Conservation (phyloP, 1,140 invertebrate genomes). For the Brachionus rubens region DNA sequence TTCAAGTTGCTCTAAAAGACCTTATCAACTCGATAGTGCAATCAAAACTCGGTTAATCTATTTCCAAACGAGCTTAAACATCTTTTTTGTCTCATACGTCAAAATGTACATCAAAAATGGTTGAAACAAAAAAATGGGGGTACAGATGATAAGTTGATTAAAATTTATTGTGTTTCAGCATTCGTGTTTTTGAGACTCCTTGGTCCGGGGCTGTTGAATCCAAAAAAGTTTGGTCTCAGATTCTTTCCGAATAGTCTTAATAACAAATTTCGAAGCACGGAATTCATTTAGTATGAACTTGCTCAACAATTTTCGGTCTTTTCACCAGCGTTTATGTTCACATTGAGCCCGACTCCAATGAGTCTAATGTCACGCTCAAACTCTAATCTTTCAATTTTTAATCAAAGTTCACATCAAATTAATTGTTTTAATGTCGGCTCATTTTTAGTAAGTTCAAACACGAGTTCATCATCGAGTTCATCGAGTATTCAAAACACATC, state of each 20-base stretch:
- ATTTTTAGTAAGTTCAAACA: neutral
- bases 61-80: constrained; percentile 43
- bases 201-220: constrained; percentile 91
- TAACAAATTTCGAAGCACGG: neutral
- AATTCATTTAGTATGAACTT: constrained; percentile 16
- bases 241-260: neutral
- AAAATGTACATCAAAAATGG: constrained; percentile 31
- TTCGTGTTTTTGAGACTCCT: constrained; percentile 92
- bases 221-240: constrained; percentile 71
- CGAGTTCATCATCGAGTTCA: neutral
- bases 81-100: neutral
- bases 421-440: constrained; percentile 26
- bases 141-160: constrained; percentile 9
- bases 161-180: constrained; percentile 64
- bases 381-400: neutral
- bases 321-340: constrained; percentile 27
- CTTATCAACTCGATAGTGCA: constrained; percentile 42
- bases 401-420: constrained; percentile 11
- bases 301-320: constrained; percentile 32
- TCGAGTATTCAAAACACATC: neutral
- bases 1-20: constrained; percentile 15
- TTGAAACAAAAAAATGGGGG: neutral
- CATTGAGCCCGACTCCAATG: neutral
- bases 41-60: constrained; percentile 19
- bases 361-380: neutral